Conservation (phyloP, 2,888 invertebrate species). For the Cephonodes hylas region DNA sequence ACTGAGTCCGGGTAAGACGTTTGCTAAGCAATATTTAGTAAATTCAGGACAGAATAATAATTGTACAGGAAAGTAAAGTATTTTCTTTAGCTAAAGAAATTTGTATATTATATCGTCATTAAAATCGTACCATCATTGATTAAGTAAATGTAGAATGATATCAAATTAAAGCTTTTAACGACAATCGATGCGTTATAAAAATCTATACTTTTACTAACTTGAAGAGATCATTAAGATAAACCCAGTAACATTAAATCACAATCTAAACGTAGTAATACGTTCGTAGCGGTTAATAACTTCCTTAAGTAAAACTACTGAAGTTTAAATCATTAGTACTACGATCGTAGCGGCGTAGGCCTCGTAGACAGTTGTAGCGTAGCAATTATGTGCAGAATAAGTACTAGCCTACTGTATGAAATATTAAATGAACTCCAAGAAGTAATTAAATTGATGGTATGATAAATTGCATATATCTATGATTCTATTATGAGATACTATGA, state of each 20-base stretch:
- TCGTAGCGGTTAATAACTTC: neutral
- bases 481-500: neutral
- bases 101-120: no score
- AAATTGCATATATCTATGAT: neutral
- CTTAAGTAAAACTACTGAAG: neutral
- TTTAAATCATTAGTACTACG: constrained; percentile 1
- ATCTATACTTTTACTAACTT: neutral
- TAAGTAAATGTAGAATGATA: no score
- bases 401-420: no score
- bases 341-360: neutral
- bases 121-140: no score
- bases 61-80: no score
- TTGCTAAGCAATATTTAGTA: no score
- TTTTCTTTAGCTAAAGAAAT: no score
- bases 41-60: no score
- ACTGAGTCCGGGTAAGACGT: no score
- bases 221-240: neutral
- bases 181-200: neutral
- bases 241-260: neutral
- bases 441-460: no score
- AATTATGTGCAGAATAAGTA: neutral
- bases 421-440: no score
- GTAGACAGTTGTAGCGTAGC: neutral
- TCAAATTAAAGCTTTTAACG: no score
- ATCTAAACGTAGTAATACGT: neutral